These are phyloP conservation scores for Drosophila rhopaloa DNA, from an alignment of 1,140 invertebrate genomes.

Conservation along the genomic window DNA sequence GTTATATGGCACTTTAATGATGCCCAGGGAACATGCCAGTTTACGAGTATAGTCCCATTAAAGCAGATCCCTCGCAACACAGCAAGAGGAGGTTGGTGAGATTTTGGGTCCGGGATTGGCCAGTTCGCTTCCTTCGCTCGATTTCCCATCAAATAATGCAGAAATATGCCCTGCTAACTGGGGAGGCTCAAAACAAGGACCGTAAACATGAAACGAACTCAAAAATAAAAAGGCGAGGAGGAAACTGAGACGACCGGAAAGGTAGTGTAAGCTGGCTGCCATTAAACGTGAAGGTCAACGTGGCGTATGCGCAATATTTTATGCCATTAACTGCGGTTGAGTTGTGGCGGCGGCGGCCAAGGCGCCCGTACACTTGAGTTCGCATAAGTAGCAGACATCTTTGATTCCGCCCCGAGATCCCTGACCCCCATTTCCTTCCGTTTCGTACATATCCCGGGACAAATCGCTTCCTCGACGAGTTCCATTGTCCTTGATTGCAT, in stretches of 20 bases:
- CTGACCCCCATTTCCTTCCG: slow-evolving; percentile 26
- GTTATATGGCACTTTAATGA: slow-evolving; percentile 57
- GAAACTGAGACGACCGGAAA: slow-evolving; percentile 39
- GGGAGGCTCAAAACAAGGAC: slow-evolving; percentile 6
- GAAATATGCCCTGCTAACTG: slow-evolving; percentile 59
- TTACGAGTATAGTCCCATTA: slow-evolving; percentile 37
- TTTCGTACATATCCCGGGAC: slow-evolving; percentile 42
- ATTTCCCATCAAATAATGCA: slow-evolving; percentile 73
- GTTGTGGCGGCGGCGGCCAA: neutral
- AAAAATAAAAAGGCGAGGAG: slow-evolving; percentile 42
- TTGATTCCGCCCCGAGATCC: slow-evolving; percentile 23
- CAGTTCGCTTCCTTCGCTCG: slow-evolving; percentile 46
- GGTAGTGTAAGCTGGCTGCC: slow-evolving; percentile 32
- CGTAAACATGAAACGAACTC: slow-evolving; percentile 36
- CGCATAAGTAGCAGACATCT: slow-evolving; percentile 37
- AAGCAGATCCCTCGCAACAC: slow-evolving; percentile 24
- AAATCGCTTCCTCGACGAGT: slow-evolving; percentile 43
- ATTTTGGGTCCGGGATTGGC: slow-evolving; percentile 13
- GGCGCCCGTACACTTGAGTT: slow-evolving; percentile 19
- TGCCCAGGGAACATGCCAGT: slow-evolving; percentile 37
- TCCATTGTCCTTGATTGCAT: slow-evolving; percentile 67
- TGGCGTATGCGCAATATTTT: slow-evolving; percentile 66
- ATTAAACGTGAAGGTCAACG: slow-evolving; percentile 43
- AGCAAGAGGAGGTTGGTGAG: neutral
- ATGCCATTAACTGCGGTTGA: slow-evolving; percentile 38